These are phyloP conservation scores for Brevimyrus niger DNA, from an alignment of 2,113 vertebrate species.

Conservation along the genomic window DNA sequence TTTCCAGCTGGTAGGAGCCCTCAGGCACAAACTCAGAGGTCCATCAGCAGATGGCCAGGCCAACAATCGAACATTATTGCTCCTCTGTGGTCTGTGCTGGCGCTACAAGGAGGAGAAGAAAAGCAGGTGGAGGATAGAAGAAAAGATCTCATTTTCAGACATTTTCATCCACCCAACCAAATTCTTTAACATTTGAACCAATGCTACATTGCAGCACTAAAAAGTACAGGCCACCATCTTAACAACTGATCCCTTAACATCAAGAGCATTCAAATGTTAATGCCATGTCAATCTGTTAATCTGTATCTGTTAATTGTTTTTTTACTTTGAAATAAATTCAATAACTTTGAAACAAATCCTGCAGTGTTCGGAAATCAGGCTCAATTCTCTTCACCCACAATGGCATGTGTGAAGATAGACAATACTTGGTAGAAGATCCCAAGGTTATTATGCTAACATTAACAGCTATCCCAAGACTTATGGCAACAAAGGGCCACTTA, in stretches of 20 bases:
- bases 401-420: not conserved
- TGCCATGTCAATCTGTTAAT: not conserved
- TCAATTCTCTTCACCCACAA: not conserved
- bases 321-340: not conserved
- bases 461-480: not conserved
- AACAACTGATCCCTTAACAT: not conserved
- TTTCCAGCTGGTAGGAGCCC: not conserved
- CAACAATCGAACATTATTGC: not conserved
- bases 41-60: not conserved
- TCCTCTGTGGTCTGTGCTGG: not conserved
- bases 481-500: not conserved
- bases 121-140: not conserved
- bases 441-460: not conserved
- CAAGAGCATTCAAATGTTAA: not conserved
- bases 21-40: not conserved
- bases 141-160: not conserved
- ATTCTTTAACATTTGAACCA: not conserved
- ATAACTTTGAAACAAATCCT: not conserved
- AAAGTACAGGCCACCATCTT: not conserved
- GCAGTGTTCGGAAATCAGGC: not conserved
- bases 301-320: not conserved
- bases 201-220: not conserved
- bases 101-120: not conserved
- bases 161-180: not conserved
- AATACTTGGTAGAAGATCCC: not conserved